Percentiles rank a stretch among this genome's conserved stretches.
phyloP scores from a whole-genome alignment of 1,140 invertebrate genomes.

The Anthonomus grandis region DNA sequence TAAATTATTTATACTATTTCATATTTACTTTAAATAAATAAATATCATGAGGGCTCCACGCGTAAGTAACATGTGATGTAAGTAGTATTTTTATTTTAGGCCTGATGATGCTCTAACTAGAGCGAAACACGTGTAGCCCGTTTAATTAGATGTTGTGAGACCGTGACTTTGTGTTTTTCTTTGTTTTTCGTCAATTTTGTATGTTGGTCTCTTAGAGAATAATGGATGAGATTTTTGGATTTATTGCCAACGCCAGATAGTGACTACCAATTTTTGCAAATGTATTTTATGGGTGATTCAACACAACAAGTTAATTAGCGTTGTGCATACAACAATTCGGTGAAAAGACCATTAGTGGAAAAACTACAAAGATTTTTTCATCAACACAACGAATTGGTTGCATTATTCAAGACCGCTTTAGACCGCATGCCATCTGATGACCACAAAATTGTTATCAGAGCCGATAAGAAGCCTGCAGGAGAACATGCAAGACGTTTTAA shows the following conservation, averaged over 20 bases:
- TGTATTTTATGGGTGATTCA: slow-evolving; percentile 45
- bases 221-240: too few species aligned
- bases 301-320: slow-evolving; percentile 32
- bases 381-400: slow-evolving; percentile 36
- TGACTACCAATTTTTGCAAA: slow-evolving; percentile 37
- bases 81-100: too few species aligned
- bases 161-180: too few species aligned
- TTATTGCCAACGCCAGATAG: neutral
- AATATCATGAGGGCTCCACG: too few species aligned
- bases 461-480: slow-evolving; percentile 45
- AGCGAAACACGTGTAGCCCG: too few species aligned
- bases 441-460: slow-evolving; percentile 43
- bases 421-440: slow-evolving; percentile 40
- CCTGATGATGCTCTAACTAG: too few species aligned
- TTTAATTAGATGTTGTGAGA: too few species aligned
- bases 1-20: too few species aligned
- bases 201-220: too few species aligned
- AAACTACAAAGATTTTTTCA: slow-evolving; percentile 41
- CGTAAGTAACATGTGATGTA: too few species aligned
- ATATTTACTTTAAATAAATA: too few species aligned
- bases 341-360: slow-evolving; percentile 32
- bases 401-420: slow-evolving; percentile 41
- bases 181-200: too few species aligned
- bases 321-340: slow-evolving; percentile 32
- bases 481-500: slow-evolving; percentile 51